Conservation (phyloP, 2,888 invertebrate species). For the Dascillus cervinus region DNA sequence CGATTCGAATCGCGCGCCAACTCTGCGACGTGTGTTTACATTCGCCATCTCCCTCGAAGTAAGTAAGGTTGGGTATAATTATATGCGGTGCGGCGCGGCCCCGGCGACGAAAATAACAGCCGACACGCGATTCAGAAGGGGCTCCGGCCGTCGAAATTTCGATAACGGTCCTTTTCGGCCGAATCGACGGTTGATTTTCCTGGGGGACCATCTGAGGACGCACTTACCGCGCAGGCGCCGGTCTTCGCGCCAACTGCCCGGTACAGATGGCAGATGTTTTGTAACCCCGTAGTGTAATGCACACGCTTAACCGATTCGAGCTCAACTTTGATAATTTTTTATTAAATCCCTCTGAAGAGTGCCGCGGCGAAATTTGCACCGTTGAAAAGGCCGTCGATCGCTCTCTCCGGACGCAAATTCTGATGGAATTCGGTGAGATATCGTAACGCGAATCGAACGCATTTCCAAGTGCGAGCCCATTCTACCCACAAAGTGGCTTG, state of each 20-base stretch:
- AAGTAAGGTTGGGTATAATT: slow-evolving; percentile 21
- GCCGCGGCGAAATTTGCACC: slow-evolving; percentile 13
- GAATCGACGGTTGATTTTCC: no score
- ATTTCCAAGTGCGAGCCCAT: slow-evolving; percentile 25
- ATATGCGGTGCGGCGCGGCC: no score
- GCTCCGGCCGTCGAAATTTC: no score
- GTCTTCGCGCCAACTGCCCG: slow-evolving; percentile 43
- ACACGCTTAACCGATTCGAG: slow-evolving; percentile 31
- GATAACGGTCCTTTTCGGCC: no score
- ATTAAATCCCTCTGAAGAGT: slow-evolving; percentile 7
- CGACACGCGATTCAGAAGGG: no score
- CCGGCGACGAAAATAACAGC: no score
- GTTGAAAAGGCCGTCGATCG: slow-evolving; percentile 19
- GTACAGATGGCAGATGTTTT: slow-evolving; percentile 47
- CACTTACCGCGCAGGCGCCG: slow-evolving; percentile 31
- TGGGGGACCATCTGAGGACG: slow-evolving; percentile 28
- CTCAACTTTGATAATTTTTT: slow-evolving; percentile 27
- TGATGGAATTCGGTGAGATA: no score
- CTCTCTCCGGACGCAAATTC: slow-evolving; percentile 13
- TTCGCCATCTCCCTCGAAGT: slow-evolving; percentile 27
- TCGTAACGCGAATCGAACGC: no score
- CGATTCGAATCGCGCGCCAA: slow-evolving; percentile 28
- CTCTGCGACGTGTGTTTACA: slow-evolving; percentile 35
- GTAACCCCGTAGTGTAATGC: slow-evolving; percentile 35
- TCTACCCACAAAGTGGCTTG: slow-evolving; percentile 36